Conservation (phyloP, 2,113 vertebrate species). For the Nanorana parkeri region DNA sequence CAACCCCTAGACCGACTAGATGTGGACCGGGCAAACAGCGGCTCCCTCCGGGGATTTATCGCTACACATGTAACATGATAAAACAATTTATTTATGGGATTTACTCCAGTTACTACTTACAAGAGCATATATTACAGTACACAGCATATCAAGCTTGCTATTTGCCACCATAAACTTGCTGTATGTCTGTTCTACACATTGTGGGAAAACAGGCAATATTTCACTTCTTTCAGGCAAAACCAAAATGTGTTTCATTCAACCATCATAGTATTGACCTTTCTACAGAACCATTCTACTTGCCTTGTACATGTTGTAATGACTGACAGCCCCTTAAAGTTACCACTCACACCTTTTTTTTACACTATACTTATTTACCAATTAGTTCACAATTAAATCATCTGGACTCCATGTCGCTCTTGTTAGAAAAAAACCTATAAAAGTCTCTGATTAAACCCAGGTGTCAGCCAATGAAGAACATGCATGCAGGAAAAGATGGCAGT, state of each 20-base stretch:
- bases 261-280: background rate
- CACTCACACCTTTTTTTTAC: conserved; percentile 41
- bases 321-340: conserved; percentile 26
- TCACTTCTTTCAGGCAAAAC: background rate
- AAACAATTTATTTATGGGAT: too few relatives aligned
- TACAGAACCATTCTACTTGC: background rate
- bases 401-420: conserved; percentile 3
- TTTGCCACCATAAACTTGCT: background rate
- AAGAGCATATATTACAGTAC: too few relatives aligned
- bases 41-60: too few relatives aligned
- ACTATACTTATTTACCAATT: conserved; percentile 46
- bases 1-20: too few relatives aligned
- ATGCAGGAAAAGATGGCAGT: background rate
- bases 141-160: background rate
- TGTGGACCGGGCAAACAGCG: too few relatives aligned
- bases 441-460: conserved; percentile 38
- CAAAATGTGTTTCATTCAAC: background rate
- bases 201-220: background rate
- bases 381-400: conserved; percentile 41
- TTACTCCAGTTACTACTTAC: too few relatives aligned
- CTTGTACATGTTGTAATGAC: background rate
- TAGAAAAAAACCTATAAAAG: conserved; percentile 36
- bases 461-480: background rate
- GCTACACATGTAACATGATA: too few relatives aligned
- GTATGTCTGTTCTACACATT: background rate